Base-by-base conservation (phyloP, 2,888 invertebrate species). In the Noctua pronuba region DNA sequence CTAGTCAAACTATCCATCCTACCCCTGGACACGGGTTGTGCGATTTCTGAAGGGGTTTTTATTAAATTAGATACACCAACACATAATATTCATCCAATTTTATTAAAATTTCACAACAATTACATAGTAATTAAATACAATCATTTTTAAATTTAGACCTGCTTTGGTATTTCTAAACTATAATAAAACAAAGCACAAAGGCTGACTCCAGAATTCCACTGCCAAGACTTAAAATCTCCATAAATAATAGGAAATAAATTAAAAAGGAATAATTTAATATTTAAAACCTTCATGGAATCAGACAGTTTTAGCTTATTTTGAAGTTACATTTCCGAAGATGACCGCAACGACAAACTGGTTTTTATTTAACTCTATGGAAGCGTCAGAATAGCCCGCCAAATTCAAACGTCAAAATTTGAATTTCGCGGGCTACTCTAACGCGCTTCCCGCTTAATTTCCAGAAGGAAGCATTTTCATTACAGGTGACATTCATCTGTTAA, bases 41-140 rank as follows among this genome's bases (percentile, higher is more conserved):
- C 10, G 2, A 10, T 0, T 38, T 38, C 0, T 49, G 21, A 0
- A 28, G 0, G 3, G 6, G 13, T 18, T n/a, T 49, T 10, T 46
- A 7, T 28, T 2, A 64, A 75, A 52, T 38, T 31, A 66, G 69
- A 71, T 13, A 35, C 44, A 28, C 18, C 16, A 35, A 38, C 28
- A 64, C 2, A 6, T 71, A 83, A 86, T 79, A 71, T 28, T 76
- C 21, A 79, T 83, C 72, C 35, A 65, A 67, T 81, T 86, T 88
- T 79, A 86, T 87, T 84, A 65, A 74, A 80, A 77, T 75, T 81
- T 81, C 55, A 80, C 79, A 84, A 88, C 86, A 88, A 73, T 75
- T 66, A 79, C 75, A 8, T 8, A 2, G 46, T 65, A 75, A 73
- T 83, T 83, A 83, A 83, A 73, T 79, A 84, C 83, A 79, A 67